Base-by-base conservation (phyloP, 92 coral and sea anemone genomes). In the Muricea muricata region DNA sequence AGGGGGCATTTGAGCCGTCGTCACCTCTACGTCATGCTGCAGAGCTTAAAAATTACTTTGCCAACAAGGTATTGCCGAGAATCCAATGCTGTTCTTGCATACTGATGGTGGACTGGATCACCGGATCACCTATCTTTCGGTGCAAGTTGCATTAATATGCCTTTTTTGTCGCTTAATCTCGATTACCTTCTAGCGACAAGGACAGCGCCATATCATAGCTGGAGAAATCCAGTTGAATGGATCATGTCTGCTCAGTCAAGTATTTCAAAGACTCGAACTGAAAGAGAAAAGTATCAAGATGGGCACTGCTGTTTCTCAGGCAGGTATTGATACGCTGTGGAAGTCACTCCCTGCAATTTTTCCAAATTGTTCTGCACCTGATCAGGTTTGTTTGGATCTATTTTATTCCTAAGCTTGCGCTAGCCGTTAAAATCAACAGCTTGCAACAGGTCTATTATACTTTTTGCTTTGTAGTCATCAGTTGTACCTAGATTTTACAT, bases 41-140 rank as follows among this genome's bases (percentile, higher is more conserved):
- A 45, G 79, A 76, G 31, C 52, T 52, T 12, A 25, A 37, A 7
- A 48, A 25, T 4, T 26, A 52, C 7, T 6, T 76, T 6, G 68
- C 52, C 67, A 24, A 76, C 11, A 20, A 70, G 18, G 76, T n/a
- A n/a, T 70, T 70, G 28, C 46, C 50, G 18, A 70, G 52, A 50
- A 34, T 12, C 67, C 81, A 76, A 31, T 76, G 39, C 66, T 76
- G 9, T 52, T 76, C 23, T 28, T 42, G 4, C 55, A 42, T 21
- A 26, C 67, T 26, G 81, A 76, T 32, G 81, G 81, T 10, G 81
- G 81, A 4, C 65, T 47, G 31, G 81, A 76, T 39, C 81, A 50
- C n/a, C 40, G 65, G 14, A 23, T 31, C 28, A 76, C 81, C 6
- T 52, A 30, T 17, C 42, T 42, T 11, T 48, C 81, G 1, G 81